Evolutionary conservation across 2,797 vertebrate species (phyloP).

Genomic region (Podarcis lilfordi): DNA sequence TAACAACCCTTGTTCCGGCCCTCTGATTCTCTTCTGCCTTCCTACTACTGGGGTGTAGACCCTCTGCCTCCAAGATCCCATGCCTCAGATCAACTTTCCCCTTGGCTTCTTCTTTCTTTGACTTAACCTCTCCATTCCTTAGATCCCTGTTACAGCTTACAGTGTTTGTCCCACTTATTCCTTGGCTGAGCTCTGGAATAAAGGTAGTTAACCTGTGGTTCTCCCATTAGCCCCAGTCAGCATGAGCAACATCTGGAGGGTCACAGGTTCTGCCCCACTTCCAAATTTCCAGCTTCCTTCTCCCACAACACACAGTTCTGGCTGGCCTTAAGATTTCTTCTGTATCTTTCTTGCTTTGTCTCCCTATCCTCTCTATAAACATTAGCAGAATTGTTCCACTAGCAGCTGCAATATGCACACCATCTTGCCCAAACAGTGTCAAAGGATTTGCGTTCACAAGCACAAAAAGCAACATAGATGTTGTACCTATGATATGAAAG

Average conservation of each 20-base stretch:
- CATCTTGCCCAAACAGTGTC: no score
- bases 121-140: neutral
- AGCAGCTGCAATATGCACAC: neutral
- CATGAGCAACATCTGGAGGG: no score
- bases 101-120: neutral
- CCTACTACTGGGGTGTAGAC: neutral
- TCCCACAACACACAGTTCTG: neutral
- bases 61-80: neutral
- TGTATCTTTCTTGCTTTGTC: neutral
- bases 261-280: no score
- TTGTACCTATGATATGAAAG: neutral
- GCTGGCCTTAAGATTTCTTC: neutral
- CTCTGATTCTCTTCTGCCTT: neutral
- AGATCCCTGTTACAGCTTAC: neutral
- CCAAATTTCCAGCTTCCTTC: neutral
- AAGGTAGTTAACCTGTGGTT: no score
- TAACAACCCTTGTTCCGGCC: neutral
- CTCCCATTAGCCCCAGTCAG: no score
- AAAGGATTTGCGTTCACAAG: neutral
- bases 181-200: neutral
- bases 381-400: neutral
- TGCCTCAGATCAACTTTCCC: neutral
- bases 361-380: neutral
- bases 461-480: neutral
- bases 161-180: neutral